A percentile compares a stretch with the other conserved stretches of the same genome.
phyloP scores from a whole-genome alignment of 2,113 vertebrate species.

The Clarias magur region DNA sequence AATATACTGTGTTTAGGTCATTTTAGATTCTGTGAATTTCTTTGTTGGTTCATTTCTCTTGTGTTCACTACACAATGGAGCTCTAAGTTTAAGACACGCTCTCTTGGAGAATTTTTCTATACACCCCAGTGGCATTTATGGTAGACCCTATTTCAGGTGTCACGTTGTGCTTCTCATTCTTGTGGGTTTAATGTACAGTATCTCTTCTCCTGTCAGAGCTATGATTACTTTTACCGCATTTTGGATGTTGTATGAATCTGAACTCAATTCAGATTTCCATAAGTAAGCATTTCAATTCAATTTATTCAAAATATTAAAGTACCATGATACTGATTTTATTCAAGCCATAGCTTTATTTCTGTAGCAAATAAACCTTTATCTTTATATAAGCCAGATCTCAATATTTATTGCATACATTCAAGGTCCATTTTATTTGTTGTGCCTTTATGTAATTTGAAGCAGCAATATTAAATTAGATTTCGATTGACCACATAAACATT shows the following conservation, averaged over 20 bases:
- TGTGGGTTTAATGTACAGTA: neutral
- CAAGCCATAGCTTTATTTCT: conserved; percentile 11
- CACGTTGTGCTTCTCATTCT: neutral
- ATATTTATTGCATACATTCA: neutral
- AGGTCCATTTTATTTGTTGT: neutral
- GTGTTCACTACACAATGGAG: conserved; percentile 20
- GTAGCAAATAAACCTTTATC: neutral
- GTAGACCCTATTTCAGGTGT: neutral
- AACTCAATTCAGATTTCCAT: neutral
- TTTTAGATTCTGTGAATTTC: neutral
- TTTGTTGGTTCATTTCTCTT: neutral
- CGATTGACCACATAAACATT: neutral
- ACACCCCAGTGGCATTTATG: neutral
- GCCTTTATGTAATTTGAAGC: neutral
- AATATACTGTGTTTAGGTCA: neutral
- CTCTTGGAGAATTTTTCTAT: too few species aligned
- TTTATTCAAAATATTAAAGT: neutral
- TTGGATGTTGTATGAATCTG: neutral
- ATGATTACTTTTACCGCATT: too few species aligned
- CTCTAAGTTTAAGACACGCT: neutral
- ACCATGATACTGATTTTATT: neutral
- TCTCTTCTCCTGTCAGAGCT: neutral
- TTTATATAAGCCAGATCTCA: neutral
- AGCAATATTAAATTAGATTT: neutral
- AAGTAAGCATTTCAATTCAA: neutral